Percentiles rank a stretch among this genome's conserved stretches.
phyloP scores from a whole-genome alignment of 2,888 invertebrate genomes.

The Caenorhabditis sp. region DNA sequence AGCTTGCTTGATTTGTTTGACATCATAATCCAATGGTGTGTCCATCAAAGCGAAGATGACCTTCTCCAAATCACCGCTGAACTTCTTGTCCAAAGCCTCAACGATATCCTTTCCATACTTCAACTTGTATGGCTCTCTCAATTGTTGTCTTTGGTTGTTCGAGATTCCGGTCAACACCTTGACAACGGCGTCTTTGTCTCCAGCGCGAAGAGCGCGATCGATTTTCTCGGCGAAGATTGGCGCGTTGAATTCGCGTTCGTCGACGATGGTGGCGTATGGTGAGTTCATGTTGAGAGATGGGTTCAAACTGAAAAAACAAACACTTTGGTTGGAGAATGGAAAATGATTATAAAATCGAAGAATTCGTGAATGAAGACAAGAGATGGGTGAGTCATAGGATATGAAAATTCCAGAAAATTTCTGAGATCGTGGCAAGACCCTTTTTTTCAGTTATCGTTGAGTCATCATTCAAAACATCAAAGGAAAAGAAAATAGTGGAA shows the following conservation, averaged over 20 bases:
- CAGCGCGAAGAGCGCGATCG: constrained; percentile 54
- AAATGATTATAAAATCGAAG: too few species aligned
- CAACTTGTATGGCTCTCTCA: constrained; percentile 57
- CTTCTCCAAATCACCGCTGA: constrained; percentile 55
- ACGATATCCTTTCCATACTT: constrained; percentile 59
- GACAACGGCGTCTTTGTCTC: constrained; percentile 55
- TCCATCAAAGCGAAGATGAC: constrained; percentile 68
- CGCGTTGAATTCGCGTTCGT: constrained; percentile 49
- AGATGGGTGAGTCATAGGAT: too few species aligned
- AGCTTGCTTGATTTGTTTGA: constrained; percentile 72
- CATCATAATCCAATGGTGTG: constrained; percentile 72
- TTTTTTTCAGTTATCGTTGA: too few species aligned
- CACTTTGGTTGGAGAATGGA: too few species aligned
- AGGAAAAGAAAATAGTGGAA: too few species aligned
- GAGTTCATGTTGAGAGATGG: constrained; percentile 32
- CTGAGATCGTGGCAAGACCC: too few species aligned
- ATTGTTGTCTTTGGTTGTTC: constrained; percentile 83
- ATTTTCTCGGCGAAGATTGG: constrained; percentile 54
- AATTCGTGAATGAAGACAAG: too few species aligned
- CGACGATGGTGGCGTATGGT: constrained; percentile 54
- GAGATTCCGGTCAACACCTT: constrained; percentile 81
- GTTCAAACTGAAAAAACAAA: not conserved
- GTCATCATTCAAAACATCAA: too few species aligned
- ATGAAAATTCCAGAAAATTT: too few species aligned
- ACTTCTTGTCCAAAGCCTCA: constrained; percentile 53